Percentiles rank a stretch among this genome's conserved stretches.
These are phyloP conservation scores for Bimastos eiseni DNA, from an alignment of 2,888 invertebrate genomes.

Conservation along the genomic window DNA sequence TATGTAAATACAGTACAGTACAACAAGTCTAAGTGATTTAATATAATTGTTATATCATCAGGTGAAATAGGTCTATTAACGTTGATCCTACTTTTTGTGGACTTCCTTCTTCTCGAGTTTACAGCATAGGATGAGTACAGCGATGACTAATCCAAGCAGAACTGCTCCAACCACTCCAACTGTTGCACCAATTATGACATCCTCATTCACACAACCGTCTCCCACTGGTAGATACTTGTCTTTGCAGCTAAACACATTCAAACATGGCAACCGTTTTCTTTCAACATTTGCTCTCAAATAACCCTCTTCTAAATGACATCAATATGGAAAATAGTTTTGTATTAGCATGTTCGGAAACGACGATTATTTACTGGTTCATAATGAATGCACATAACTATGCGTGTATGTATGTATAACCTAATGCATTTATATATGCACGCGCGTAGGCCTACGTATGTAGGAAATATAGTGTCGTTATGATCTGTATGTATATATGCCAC, in stretches of 20 bases:
- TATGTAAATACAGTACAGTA: too few relatives aligned
- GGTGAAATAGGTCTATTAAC: neutral
- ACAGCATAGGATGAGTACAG: neutral
- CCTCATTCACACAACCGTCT: neutral
- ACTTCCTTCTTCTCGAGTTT: neutral
- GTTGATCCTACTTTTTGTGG: neutral
- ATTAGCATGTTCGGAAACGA: too few relatives aligned
- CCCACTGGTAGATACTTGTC: neutral
- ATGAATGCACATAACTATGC: too few relatives aligned
- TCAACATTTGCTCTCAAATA: neutral
- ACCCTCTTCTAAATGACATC: neutral
- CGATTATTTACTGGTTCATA: too few relatives aligned
- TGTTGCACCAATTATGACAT: neutral
- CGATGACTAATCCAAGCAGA: neutral
- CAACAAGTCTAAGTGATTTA: too few relatives aligned
- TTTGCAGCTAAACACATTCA: neutral
- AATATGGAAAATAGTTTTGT: too few relatives aligned
- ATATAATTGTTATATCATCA: too few relatives aligned
- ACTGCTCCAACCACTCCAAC: neutral
- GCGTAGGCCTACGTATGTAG: too few relatives aligned
- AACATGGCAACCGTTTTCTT: neutral
- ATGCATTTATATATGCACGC: too few relatives aligned
- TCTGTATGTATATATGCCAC: too few relatives aligned
- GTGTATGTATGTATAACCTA: too few relatives aligned
- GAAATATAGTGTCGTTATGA: too few relatives aligned